Percentiles rank a stretch among this genome's conserved stretches.
These are phyloP conservation scores for Drosophila mayaguana DNA, from an alignment of 2,888 invertebrate species.

Conservation along the genomic window DNA sequence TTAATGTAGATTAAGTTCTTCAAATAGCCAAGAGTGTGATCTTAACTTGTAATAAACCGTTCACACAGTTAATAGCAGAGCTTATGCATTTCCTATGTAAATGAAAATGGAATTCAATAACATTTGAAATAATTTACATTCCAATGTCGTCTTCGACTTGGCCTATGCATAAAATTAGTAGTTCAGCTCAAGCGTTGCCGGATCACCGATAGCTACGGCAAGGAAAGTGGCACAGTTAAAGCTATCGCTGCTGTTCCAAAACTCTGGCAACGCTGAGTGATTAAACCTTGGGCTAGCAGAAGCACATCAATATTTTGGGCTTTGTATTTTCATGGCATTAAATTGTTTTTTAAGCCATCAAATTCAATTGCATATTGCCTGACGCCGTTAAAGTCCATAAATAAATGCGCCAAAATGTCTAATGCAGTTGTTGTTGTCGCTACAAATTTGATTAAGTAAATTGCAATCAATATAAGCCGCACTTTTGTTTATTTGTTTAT, in stretches of 20 bases:
- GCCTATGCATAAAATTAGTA: background rate
- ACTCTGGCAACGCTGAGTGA: background rate
- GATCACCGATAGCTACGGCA: background rate
- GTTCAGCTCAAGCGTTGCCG: background rate
- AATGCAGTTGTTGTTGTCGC: constrained; percentile 1
- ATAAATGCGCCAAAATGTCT: background rate
- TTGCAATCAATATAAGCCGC: constrained; percentile 41
- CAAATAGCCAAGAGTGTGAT: no score
- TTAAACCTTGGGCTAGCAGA: background rate
- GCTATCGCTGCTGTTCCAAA: no score
- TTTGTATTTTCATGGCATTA: background rate
- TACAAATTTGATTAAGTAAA: constrained; percentile 21
- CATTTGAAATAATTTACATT: background rate
- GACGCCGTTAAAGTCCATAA: background rate
- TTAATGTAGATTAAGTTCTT: background rate
- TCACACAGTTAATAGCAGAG: background rate
- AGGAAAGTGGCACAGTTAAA: no score
- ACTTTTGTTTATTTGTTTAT: constrained; percentile 31
- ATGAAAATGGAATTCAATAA: background rate
- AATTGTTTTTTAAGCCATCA: constrained; percentile 3
- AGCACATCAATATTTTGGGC: background rate
- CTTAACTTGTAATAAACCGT: no score
- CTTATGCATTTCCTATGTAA: background rate
- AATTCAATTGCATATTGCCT: constrained; percentile 1
- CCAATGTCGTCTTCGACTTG: background rate